phyloP scores from a whole-genome alignment of 2,888 invertebrate species.

The Rhodophaea formosa region DNA sequence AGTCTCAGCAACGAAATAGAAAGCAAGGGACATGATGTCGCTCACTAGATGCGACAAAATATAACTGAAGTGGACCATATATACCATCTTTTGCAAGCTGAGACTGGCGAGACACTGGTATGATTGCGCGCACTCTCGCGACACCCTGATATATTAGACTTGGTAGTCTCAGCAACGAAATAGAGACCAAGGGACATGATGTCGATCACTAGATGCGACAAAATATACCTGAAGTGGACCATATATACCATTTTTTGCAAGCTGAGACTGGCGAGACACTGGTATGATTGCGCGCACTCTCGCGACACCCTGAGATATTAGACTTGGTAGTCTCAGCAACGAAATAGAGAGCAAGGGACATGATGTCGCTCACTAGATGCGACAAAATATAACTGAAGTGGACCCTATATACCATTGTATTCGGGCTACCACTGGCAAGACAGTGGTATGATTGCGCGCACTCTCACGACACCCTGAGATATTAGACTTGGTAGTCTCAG shows the following conservation, averaged over 20 bases:
- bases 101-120: constrained; percentile 53
- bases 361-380: constrained; percentile 23
- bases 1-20: constrained; percentile 46
- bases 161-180: no score
- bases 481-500: constrained; percentile 43
- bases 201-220: no score
- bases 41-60: constrained; percentile 25
- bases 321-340: constrained; percentile 55
- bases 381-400: constrained; percentile 10
- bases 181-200: no score
- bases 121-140: constrained; percentile 68
- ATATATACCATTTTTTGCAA: no score
- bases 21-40: constrained; percentile 31
- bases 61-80: no score
- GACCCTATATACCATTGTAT: no score
- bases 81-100: no score
- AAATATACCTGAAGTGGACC: no score
- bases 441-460: no score
- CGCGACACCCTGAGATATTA: constrained; percentile 74
- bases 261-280: constrained; percentile 54
- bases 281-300: constrained; percentile 65
- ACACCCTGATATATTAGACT: no score
- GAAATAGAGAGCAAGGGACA: constrained; percentile 39
- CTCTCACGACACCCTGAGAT: no score
- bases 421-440: constrained; percentile 34